Conservation (phyloP, 2,113 vertebrate genomes). For the Pterocles burchelli region DNA sequence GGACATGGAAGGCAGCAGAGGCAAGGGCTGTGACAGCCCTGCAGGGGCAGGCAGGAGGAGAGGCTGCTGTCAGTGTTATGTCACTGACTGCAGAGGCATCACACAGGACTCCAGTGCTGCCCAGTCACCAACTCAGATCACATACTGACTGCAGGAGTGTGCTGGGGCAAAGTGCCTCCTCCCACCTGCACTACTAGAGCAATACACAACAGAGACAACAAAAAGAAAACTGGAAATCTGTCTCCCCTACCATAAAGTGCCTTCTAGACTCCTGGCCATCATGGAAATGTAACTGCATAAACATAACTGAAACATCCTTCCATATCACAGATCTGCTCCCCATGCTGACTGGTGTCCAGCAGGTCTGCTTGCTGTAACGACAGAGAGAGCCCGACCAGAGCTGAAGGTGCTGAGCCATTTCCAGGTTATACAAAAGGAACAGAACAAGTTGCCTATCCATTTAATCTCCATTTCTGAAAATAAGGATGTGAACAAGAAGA, state of each 20-base stretch:
- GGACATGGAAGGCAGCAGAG: background rate
- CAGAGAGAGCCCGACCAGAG: background rate
- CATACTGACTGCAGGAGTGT: background rate
- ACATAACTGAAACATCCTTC: background rate
- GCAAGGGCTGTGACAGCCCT: background rate
- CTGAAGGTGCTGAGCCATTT: background rate
- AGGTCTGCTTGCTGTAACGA: background rate
- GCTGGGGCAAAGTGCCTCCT: background rate
- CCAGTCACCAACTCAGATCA: background rate
- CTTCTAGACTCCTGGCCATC: background rate
- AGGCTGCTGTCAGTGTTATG: background rate
- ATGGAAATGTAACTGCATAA: background rate
- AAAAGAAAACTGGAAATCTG: background rate
- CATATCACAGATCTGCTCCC: background rate
- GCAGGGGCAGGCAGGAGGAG: background rate
- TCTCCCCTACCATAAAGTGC: background rate
- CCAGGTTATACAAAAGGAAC: background rate
- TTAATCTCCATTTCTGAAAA: background rate
- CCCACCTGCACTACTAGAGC: background rate
- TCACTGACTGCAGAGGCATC: background rate
- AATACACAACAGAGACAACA: background rate
- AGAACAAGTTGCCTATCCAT: background rate
- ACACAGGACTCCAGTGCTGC: background rate
- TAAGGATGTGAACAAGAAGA: background rate
- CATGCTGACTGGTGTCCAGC: rapidly evolving